Percentiles rank a stretch among this genome's conserved stretches.
These are phyloP conservation scores for Lutjanus argentimaculatus DNA, from an alignment of 2,797 vertebrate species.

Conservation along the genomic window DNA sequence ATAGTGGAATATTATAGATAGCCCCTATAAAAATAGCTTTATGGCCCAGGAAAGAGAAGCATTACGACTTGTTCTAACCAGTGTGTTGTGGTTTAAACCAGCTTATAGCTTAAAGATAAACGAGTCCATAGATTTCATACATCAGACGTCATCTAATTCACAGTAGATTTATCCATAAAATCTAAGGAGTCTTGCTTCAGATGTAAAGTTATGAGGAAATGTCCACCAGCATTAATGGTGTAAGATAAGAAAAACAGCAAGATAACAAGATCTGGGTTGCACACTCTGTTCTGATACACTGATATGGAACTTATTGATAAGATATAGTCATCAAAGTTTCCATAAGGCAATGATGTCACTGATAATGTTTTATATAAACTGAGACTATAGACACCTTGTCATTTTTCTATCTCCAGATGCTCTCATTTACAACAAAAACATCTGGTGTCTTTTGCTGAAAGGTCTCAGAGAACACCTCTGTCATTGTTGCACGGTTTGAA, in stretches of 20 bases:
- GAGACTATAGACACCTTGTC: background rate
- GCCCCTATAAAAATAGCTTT: slow-evolving; percentile 87
- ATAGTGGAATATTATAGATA: slow-evolving; percentile 83
- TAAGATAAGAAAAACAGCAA: slow-evolving; percentile 24
- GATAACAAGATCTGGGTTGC: background rate
- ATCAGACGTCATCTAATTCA: slow-evolving; percentile 43
- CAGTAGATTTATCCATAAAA: slow-evolving; percentile 50
- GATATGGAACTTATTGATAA: slow-evolving; percentile 29
- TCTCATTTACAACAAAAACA: background rate
- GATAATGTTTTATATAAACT: background rate
- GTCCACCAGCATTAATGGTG: background rate
- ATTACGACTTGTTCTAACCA: slow-evolving; percentile 65
- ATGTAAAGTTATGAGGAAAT: slow-evolving; percentile 43
- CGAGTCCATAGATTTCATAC: slow-evolving; percentile 58
- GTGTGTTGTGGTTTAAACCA: slow-evolving; percentile 61
- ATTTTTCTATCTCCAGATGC: background rate
- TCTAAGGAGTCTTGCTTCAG: slow-evolving; percentile 42
- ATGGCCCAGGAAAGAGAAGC: slow-evolving; percentile 71
- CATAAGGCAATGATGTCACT: background rate
- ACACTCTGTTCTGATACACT: slow-evolving; percentile 16
- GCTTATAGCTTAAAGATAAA: slow-evolving; percentile 69
- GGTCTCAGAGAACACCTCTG: background rate
- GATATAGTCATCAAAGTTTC: slow-evolving; percentile 32
- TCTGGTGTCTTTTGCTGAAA: background rate
- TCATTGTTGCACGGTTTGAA: slow-evolving; percentile 1